Base-by-base conservation (phyloP, 1,140 invertebrate species). In the Varroa destructor region DNA sequence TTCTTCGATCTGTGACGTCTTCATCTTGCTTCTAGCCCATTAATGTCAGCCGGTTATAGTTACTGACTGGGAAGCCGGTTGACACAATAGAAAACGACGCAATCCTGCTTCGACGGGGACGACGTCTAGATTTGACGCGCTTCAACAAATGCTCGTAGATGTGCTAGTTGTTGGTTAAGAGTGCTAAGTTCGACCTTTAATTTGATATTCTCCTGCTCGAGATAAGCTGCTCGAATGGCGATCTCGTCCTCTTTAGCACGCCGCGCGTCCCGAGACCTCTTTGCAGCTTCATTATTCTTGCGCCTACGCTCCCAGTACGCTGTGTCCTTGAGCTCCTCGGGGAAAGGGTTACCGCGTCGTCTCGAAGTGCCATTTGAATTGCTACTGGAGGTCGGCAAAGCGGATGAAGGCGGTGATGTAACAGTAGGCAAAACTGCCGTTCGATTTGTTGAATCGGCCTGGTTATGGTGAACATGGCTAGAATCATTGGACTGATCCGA, bases 281-380 rank as follows among this genome's bases (percentile, higher is more conserved):
- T 98, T 0, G 94, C 94, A 0, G 94, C 93, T 75, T 89, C 90
- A 78, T 97, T 97, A 78, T 98, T 97, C 78, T 93, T 93, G 72
- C 87, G 85, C 8, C 93, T 81, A 72, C 91, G 83, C 77, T 93
- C 90, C 81, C 87, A 87, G 77, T 97, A 97, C 0, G 87, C 86
- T 0, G 86, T 85, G 77, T 93, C 90, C 77, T 90, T 90, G 40
- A 76, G 71, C 10, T 76, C 75, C 12, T 78, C 76, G 3, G 76
- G 75, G 40, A 76, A 67, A 3, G 61, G 40, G 12, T 67, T 67
- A 12, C 61, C 61, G 5, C 61, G 61, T 5, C 61, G 61, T 67
- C 61, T 40, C 14, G 40, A 40, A 40, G 61, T 37, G n/a, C 12
- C 40, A 14, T 40, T 40, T 2, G n/a, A 14, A 43, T 8, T 67